Conservation (phyloP, 2,797 vertebrate species). For the Eleutherodactylus coqui region DNA sequence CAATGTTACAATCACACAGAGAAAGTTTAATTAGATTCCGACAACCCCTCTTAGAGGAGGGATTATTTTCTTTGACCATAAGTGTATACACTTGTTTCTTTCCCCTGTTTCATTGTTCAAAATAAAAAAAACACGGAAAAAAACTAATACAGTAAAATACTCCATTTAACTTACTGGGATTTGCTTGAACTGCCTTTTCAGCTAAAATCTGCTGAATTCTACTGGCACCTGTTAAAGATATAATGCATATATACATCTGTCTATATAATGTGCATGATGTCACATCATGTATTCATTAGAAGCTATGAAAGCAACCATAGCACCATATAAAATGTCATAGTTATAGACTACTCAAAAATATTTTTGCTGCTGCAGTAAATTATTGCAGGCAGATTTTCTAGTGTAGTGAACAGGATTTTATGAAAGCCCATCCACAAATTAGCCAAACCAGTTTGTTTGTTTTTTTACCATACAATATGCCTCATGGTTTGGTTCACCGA, state of each 20-base stretch:
- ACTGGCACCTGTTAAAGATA: constrained; percentile 75
- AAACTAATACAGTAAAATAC: background rate
- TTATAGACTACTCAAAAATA: background rate
- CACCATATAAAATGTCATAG: background rate
- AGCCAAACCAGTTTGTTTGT: no score
- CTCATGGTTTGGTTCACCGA: no score
- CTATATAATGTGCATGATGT: background rate
- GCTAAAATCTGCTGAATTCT: constrained; percentile 75
- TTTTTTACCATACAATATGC: no score
- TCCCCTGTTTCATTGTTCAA: no score
- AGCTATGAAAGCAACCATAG: background rate
- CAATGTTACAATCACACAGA: no score
- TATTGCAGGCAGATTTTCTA: background rate
- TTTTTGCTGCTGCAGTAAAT: background rate
- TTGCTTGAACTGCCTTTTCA: constrained; percentile 75
- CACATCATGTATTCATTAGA: background rate
- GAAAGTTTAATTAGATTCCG: no score
- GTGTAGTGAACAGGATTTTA: background rate
- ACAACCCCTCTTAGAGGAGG: no score
- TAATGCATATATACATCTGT: background rate
- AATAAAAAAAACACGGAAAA: no score
- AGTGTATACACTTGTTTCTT: no score
- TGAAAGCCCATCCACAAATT: background rate
- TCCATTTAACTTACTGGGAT: constrained; percentile 75
- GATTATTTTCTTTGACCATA: no score